Conservation (phyloP, 2,113 vertebrate genomes). For the Danionella cerebrum region DNA sequence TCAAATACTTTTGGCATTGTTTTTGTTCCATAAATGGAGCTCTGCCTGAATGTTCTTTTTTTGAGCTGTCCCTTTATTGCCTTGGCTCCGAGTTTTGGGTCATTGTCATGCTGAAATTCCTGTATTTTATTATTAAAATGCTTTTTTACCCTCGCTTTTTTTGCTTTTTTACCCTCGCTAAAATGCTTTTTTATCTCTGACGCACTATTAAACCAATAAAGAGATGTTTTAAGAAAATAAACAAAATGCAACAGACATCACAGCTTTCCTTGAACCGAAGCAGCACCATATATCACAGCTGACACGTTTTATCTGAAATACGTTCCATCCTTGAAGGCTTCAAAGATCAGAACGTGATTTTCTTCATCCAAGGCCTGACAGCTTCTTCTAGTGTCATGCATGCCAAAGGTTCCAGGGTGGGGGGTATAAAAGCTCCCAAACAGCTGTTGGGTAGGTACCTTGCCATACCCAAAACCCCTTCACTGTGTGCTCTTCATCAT, state of each 20-base stretch:
- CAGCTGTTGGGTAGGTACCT: background rate
- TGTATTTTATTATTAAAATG: too few species aligned
- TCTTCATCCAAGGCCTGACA: constrained; percentile 54
- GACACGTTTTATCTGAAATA: constrained; percentile 48
- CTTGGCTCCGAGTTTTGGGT: too few species aligned
- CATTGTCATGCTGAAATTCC: too few species aligned
- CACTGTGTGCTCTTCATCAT: background rate
- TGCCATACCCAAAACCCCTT: background rate
- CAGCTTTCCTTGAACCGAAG: background rate
- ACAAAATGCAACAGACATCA: background rate
- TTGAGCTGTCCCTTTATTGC: too few species aligned
- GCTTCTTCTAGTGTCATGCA: constrained; percentile 15
- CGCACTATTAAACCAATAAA: background rate
- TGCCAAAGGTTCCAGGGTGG: constrained; percentile 13
- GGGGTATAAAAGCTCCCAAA: constrained; percentile 44
- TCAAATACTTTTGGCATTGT: too few species aligned
- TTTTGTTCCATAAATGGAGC: too few species aligned
- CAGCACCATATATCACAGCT: constrained; percentile 29
- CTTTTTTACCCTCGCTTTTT: too few species aligned
- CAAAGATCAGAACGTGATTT: constrained; percentile 60
- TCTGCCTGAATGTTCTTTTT: too few species aligned
- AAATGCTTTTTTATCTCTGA: too few species aligned
- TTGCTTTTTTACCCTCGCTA: too few species aligned
- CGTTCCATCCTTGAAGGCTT: constrained; percentile 51
- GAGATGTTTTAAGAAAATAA: background rate